phyloP scores from a whole-genome alignment of 2,888 invertebrate genomes.

The Strigamia transsilvanica region DNA sequence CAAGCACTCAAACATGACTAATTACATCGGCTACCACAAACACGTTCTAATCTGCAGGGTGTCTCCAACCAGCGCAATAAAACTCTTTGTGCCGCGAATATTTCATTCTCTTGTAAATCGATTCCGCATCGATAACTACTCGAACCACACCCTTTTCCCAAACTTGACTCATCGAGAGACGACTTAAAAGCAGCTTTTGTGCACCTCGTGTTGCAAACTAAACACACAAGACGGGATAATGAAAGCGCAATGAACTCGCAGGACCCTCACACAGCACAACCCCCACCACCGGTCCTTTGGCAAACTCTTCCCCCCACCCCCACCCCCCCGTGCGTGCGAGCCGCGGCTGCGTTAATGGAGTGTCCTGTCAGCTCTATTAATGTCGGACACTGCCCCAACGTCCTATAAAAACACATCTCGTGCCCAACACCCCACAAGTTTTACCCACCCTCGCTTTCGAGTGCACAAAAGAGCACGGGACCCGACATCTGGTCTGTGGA shows the following conservation, averaged over 20 bases:
- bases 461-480: not conserved
- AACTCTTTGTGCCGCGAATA: not conserved
- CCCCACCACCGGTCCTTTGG: not conserved
- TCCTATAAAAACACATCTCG: constrained; percentile 36
- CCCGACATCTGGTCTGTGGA: not conserved
- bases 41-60: not conserved
- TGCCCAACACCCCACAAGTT: not conserved
- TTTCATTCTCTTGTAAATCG: not conserved
- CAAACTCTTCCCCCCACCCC: too few relatives aligned
- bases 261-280: not conserved
- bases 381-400: not conserved
- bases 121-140: not conserved
- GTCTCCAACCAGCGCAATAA: not conserved
- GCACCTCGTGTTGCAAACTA: not conserved
- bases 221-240: not conserved
- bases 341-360: constrained; percentile 21
- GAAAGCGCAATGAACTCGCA: not conserved
- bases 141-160: too few relatives aligned
- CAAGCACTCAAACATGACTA: not conserved
- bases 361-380: constrained; percentile 21
- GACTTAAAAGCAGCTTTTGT: not conserved
- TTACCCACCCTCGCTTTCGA: not conserved
- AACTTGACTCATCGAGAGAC: too few relatives aligned
- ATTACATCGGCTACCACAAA: not conserved
- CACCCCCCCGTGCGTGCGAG: not conserved